phyloP scores from a whole-genome alignment of 2,113 vertebrate species.

The Lophura nycthemera region DNA sequence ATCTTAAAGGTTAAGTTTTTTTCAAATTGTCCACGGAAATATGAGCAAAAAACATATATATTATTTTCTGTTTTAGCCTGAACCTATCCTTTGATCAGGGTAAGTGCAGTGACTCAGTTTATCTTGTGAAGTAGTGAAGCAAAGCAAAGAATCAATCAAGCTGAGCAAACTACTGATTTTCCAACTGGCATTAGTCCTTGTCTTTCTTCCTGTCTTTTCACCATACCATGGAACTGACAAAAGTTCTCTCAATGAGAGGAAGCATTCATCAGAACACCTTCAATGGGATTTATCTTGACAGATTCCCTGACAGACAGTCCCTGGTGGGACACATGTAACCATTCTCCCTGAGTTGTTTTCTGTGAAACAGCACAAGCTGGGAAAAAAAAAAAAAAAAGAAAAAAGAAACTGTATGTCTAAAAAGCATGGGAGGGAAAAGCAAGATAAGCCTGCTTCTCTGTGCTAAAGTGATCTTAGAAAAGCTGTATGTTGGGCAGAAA shows the following conservation, averaged over 20 bases:
- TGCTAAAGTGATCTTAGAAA: neutral
- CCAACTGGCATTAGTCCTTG: neutral
- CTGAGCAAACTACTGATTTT: neutral
- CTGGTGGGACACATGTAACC: neutral
- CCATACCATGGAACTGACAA: neutral
- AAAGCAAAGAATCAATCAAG: neutral
- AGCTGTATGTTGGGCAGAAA: neutral
- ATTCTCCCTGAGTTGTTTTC: neutral
- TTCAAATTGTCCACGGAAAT: neutral
- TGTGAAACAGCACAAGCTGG: neutral
- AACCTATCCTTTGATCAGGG: neutral
- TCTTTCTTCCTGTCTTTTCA: neutral
- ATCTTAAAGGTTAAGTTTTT: neutral
- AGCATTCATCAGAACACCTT: neutral
- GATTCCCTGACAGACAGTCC: neutral
- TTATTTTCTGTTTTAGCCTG: neutral
- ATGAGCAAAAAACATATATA: neutral
- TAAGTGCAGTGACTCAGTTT: neutral
- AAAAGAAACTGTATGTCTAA: neutral
- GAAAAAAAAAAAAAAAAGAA: neutral
- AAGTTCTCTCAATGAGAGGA: neutral
- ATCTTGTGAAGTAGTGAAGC: neutral
- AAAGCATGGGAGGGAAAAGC: neutral
- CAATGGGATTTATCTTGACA: neutral
- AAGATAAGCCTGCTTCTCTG: neutral